A percentile compares a stretch with the other conserved stretches of the same genome.
Evolutionary conservation across 2,113 vertebrate species (phyloP).

Genomic region (Labeo rohita): DNA sequence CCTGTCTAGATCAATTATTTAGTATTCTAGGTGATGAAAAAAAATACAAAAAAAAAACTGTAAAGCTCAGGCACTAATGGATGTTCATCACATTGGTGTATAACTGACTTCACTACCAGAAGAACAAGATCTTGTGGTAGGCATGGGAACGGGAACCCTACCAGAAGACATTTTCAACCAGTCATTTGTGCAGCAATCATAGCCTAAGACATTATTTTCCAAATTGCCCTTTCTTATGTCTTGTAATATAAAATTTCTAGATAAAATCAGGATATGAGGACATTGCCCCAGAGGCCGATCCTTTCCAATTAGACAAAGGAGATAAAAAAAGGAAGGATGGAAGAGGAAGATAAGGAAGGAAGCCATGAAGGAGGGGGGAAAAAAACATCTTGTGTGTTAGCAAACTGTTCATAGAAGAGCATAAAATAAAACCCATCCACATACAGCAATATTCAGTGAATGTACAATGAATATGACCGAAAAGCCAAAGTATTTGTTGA

Average conservation of each 20-base stretch:
- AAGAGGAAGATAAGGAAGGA: constrained; percentile 25
- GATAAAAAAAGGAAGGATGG: constrained; percentile 36
- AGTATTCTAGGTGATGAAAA: constrained; percentile 46
- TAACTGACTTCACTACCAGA: not conserved
- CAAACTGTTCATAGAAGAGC: not conserved
- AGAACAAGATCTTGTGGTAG: not conserved
- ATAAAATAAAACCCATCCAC: not conserved
- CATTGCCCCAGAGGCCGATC: constrained; percentile 31
- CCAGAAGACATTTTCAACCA: constrained; percentile 9
- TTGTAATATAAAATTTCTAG: constrained; percentile 15
- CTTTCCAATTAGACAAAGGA: constrained; percentile 30
- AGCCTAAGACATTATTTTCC: constrained; percentile 20
- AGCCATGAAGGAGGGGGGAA: not conserved
- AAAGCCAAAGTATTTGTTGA: not conserved
- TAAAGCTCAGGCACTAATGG: constrained; percentile 64
- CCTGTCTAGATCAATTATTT: constrained; percentile 71
- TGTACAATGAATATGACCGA: not conserved
- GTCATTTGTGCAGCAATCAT: constrained; percentile 20
- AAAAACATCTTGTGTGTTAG: not conserved
- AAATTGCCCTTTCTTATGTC: constrained; percentile 29
- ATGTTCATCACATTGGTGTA: constrained; percentile 2
- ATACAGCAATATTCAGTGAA: not conserved
- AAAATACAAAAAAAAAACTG: constrained; percentile 65
- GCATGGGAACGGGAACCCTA: constrained; percentile 13
- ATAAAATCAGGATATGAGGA: constrained; percentile 35